Conservation (phyloP, 2,797 vertebrate genomes). For the Tragopan temminckii region DNA sequence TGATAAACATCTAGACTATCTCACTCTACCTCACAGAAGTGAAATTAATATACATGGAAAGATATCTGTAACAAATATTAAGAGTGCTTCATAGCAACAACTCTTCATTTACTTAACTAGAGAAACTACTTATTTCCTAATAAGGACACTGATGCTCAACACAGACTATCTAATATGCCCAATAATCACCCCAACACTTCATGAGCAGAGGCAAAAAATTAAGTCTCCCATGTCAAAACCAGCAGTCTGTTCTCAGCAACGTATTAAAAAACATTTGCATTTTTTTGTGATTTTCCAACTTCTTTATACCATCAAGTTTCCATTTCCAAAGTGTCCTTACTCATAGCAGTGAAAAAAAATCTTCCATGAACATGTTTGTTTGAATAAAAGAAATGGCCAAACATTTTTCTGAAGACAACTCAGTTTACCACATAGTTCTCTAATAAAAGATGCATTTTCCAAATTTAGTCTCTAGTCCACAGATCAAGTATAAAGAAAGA, state of each 20-base stretch:
- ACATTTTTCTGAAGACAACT: rapidly evolving
- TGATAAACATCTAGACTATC: constrained; percentile 25
- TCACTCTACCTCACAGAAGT: not conserved
- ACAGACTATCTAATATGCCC: not conserved
- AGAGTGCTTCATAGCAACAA: not conserved
- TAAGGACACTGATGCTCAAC: not conserved
- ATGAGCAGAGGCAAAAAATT: not conserved
- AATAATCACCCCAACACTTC: not conserved
- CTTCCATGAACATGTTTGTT: not conserved
- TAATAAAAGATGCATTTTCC: not conserved
- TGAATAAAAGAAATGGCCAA: not conserved
- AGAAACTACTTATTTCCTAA: not conserved
- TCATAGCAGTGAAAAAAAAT: not conserved
- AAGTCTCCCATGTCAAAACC: not conserved
- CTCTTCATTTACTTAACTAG: not conserved
- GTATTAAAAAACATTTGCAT: not conserved
- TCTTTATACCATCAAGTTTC: not conserved
- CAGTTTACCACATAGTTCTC: not conserved
- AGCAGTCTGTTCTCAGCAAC: not conserved
- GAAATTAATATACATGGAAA: not conserved
- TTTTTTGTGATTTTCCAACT: not conserved
- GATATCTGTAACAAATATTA: not conserved
- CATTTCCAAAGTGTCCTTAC: not conserved
- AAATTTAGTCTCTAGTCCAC: not conserved
- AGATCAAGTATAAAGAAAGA: not conserved